Evolutionary conservation across 2,888 invertebrate genomes (phyloP), one percentile per base, ranked within the genome.

Genomic region (Cordilura impudica): DNA sequence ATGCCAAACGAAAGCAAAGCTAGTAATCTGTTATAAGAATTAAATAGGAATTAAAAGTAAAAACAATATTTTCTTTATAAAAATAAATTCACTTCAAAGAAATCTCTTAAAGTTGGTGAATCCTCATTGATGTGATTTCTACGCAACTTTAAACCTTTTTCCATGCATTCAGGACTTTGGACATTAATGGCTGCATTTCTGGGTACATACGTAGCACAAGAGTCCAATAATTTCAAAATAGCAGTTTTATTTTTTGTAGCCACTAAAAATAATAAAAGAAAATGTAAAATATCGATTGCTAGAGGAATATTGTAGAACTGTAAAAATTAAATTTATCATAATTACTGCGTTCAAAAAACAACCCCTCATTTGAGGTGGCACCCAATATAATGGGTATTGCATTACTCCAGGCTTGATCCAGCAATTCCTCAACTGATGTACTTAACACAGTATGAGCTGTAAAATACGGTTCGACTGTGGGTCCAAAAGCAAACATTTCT

Each of bases 311-410:
- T n/a, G n/a, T n/a, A n/a, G n/a, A n/a, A n/a, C n/a, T n/a, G n/a
- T n/a, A n/a, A n/a, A n/a, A n/a, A n/a, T n/a, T n/a, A n/a, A n/a
- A n/a, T n/a, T n/a, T n/a, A n/a, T n/a, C 18, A 7, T 71, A 61
- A 31, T 21, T 76, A 85, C 84, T 77, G 76, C 78, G 31, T 77
- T 81, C 73, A 35, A 81, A 77, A 16, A 86, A 82, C 2, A 85
- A 63, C 8, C 86, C 86, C 78, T 87, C 87, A 45, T 81, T 80
- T 0, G 86, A 84, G 23, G 82, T 84, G 4, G 82, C 83, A 4
- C 86, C 86, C 21, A 86, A 72, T 7, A 87, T 67, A 12, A 86
- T 12, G 4, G 86, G 86, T 19, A 86, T 84, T 1, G 54, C 61
- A 49, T 84, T 84, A 35, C 85, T 78, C 86, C 86, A 87, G 5